phyloP scores from a whole-genome alignment of 2,888 invertebrate genomes.

The Salpingus planirostris region DNA sequence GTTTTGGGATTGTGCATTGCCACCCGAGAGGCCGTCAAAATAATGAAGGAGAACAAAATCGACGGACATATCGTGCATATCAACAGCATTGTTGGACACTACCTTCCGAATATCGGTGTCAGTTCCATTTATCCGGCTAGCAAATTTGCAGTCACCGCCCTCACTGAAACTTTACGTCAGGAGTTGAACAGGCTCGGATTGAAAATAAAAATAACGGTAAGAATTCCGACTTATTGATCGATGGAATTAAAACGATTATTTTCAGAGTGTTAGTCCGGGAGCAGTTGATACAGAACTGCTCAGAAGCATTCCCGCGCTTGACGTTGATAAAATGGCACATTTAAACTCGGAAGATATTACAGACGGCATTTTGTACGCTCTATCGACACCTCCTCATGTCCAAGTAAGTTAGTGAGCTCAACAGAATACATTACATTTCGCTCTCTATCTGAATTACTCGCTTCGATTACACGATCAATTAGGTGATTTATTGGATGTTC shows the following conservation, averaged over 20 bases:
- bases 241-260: neutral
- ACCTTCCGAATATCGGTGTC: slow-evolving; percentile 9
- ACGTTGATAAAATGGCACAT: slow-evolving; percentile 3
- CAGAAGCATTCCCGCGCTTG: slow-evolving; percentile 2
- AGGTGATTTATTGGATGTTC: too few species aligned
- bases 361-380: slow-evolving; percentile 20
- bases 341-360: slow-evolving; percentile 19
- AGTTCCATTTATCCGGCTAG: slow-evolving; percentile 18
- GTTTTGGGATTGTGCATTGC: slow-evolving; percentile 16
- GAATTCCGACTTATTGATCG: neutral
- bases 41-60: slow-evolving; percentile 17
- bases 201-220: slow-evolving; percentile 1
- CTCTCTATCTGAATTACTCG: too few species aligned
- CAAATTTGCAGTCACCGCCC: slow-evolving; percentile 20
- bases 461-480: too few species aligned
- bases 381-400: slow-evolving; percentile 25
- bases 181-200: slow-evolving; percentile 10
- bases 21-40: slow-evolving; percentile 21
- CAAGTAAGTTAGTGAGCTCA: too few species aligned
- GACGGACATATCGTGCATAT: slow-evolving; percentile 21
- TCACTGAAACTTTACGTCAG: slow-evolving; percentile 16
- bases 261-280: too few species aligned
- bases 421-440: too few species aligned
- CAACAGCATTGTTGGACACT: slow-evolving; percentile 19
- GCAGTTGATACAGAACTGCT: slow-evolving; percentile 7